Evolutionary conservation across 2,888 invertebrate species (phyloP), one percentile per base, ranked within the genome.

Genomic region (Dryocosmus kuriphilus): DNA sequence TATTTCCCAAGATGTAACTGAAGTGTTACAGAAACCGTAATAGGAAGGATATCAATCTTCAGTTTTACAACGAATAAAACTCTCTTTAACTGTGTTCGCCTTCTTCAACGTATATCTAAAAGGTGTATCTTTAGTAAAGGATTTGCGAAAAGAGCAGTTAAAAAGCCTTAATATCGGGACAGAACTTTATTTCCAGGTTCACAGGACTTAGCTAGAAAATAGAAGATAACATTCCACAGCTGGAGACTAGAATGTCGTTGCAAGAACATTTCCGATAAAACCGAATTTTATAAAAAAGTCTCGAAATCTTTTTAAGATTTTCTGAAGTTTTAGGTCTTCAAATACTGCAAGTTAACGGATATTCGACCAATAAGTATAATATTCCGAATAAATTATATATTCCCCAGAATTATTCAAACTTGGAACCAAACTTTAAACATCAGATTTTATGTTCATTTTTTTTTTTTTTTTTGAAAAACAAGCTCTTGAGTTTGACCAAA

Each of bases 61-160:
- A 78, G 78, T 80, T 87, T 87, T 87, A 87, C 82, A 84, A 84
- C 73, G 80, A 81, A 84, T 86, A 87, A 87, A 87, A 85, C 79
- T 78, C 77, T 73, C 79, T 80, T 76, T 77, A 82, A 78, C 81
- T 77, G 77, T 80, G 80, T 79, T 83, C 77, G 19, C 24, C 19
- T 41, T 19, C 67, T 7, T 2, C 41, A 30, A 67, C n/a, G n/a
- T 11, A n/a, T 51, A 7, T 46, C 46, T 51, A 51, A n/a, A 46
- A 51, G 30, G 46, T 71, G 51, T 51, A 71, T 46, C 30, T 71
- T 71, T 51, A 71, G 46, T 9, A 71, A 46, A 71, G n/a, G n/a
- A 71, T 71, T 51, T 30, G 11, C 16, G 46, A 51, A 27, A 67
- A 67, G 41, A 19, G 14, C 8, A 67, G 27, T 30, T 24, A 27